A percentile compares a stretch with the other conserved stretches of the same genome.
Evolutionary conservation across 2,113 vertebrate genomes (phyloP).

Genomic region (Oncorhynchus keta): DNA sequence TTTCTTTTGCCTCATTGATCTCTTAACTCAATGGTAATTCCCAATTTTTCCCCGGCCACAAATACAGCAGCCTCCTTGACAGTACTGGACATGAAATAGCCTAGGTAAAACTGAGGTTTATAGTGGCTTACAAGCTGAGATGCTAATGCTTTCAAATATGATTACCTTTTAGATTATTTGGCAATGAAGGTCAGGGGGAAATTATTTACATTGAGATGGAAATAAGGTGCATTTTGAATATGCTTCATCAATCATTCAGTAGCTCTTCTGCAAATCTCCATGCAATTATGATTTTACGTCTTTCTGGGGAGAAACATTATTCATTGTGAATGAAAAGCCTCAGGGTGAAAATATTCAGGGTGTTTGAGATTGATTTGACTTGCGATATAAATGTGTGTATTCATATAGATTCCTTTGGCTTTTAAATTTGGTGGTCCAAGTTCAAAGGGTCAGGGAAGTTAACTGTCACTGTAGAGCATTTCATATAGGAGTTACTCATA

Average conservation of each 20-base stretch:
- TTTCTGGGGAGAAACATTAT: background rate
- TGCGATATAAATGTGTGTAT: background rate
- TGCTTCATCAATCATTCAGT: constrained; percentile 14
- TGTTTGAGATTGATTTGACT: constrained; percentile 1
- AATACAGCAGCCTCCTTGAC: too few relatives aligned
- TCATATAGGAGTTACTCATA: background rate
- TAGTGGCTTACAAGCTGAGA: constrained; percentile 1
- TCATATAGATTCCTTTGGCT: background rate
- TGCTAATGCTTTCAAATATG: constrained; percentile 12
- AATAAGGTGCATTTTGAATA: constrained; percentile 23
- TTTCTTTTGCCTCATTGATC: too few relatives aligned
- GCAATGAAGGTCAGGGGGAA: constrained; percentile 3
- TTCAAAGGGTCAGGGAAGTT: background rate
- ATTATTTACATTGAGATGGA: constrained; percentile 15
- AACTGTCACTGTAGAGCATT: background rate
- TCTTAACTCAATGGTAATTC: too few relatives aligned
- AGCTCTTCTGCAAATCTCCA: constrained; percentile 3
- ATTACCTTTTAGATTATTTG: constrained; percentile 14
- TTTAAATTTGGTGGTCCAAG: background rate
- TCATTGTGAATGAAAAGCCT: constrained; percentile 7
- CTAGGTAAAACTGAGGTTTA: background rate
- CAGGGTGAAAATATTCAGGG: constrained; percentile 2
- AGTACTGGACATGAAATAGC: too few relatives aligned
- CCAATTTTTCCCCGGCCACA: too few relatives aligned
- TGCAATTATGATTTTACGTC: background rate